Base-by-base conservation (phyloP, 2,888 invertebrate species). In the Drosophila affinis region DNA sequence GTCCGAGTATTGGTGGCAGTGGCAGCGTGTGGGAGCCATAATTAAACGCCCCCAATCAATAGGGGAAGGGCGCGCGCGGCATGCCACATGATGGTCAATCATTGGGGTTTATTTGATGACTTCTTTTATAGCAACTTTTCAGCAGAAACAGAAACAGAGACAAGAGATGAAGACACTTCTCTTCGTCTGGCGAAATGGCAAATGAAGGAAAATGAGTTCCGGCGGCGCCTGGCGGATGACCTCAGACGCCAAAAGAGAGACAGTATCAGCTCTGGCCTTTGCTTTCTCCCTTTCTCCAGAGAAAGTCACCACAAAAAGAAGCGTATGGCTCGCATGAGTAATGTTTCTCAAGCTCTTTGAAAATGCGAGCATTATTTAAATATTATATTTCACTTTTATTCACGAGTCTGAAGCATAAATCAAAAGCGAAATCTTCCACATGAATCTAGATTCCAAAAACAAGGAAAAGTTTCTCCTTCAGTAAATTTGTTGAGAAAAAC, bases 41-140 rank as follows among this genome's bases (percentile, higher is more conserved):
- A 84, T 84, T 84, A 84, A 84, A 74, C 83, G 77, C 71, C 62
- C 6, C 39, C 39, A 14, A 39, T 39, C 73, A 65, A 71, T 62
- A 60, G 51, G 53, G 54, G 32, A 32, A 32, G 62, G 48, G 47
- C 9, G 14, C 2, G 21, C 24, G 21, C 14, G 53, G 29, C 57
- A 57, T 68, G 70, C 64, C 85, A 68, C 72, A 70, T 68, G 85
- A 82, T 81, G 71, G 83, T 83, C 83, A 83, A 83, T 83, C 86
- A 86, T 74, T 75, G 82, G 76, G 82, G 75, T 72, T 81, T 75
- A 79, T 82, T 79, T 85, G 79, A 82, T 79, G 82, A 65, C 70
- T 85, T 74, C 69, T 3, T 39, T 39, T 39, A 39, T 39, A 14
- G 39, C n/a, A 81, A 75, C 64, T 79, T 82, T 78, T 51, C 49